Base-by-base conservation (phyloP, 2,113 vertebrate species). In the Amia ocellicauda region DNA sequence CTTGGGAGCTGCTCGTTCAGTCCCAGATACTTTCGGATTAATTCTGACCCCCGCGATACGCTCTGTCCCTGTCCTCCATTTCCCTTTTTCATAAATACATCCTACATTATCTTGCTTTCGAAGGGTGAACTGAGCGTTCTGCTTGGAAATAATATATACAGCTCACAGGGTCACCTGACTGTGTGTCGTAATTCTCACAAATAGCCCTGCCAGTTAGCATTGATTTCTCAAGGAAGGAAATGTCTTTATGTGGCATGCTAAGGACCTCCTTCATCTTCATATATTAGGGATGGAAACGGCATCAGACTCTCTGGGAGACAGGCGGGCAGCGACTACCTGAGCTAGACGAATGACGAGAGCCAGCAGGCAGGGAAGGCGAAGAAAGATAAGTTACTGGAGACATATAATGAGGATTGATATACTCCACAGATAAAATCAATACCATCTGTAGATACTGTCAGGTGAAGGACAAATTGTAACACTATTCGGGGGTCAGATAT, bases 321-420 rank as follows among this genome's bases (percentile, higher is more conserved):
- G 70, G 68, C n/a, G 57, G 60, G 73, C 41, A 78, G 68, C 58
- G 54, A 26, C 47, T 10, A 41, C 27, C 28, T 13, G 8, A 17
- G 51, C 11, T 3, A 16, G 36, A 23, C 14, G 7, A 31, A 10
- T 1, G 14, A 42, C 7, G 54, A 16, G 41, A 45, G 40, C n/a
- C 62, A 64, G 36, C 23, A 60, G 60, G 24, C 23, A 56, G 51
- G 52, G 51, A 53, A 57, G 50, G 47, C 53, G 68, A 62, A 70
- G 62, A 61, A 64, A 69, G 69, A 85, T 83, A 85, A 85, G 81
- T 85, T 82, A 83, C 82, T 79, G 77, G 66, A 77, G 81, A 72
- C 69, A 77, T 76, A 84, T 86, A 86, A 87, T 84, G 80, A 80
- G 77, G 84, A 85, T 77, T 72, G 69, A 86, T 85, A 80, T 80